Evolutionary conservation across 2,113 vertebrate genomes (phyloP).

Genomic region (Centropus bengalensis): DNA sequence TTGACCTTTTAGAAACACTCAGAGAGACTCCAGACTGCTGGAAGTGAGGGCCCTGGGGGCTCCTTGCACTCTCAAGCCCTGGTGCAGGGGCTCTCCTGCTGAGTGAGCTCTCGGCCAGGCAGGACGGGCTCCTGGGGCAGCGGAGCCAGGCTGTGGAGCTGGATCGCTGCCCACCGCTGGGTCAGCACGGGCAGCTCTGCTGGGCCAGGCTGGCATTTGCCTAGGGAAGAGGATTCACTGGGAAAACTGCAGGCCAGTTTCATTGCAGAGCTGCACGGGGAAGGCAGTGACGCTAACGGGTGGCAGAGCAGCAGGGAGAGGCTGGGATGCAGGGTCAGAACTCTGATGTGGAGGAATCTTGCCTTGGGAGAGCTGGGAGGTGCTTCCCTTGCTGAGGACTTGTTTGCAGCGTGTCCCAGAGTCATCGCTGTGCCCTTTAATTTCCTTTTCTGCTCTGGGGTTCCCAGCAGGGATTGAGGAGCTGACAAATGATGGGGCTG

Average conservation of each 20-base stretch:
- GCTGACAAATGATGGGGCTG: accelerated
- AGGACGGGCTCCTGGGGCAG: background rate
- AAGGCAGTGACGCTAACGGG: accelerated
- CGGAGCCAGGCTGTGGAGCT: background rate
- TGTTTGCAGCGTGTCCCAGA: accelerated
- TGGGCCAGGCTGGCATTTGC: background rate
- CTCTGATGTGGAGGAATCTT: background rate
- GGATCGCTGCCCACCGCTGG: background rate
- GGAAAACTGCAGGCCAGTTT: background rate
- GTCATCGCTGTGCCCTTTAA: accelerated
- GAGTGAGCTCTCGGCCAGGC: background rate
- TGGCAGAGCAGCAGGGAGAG: background rate
- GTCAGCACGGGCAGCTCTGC: background rate
- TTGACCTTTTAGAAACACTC: slow-evolving; percentile 38
- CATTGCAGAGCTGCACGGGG: accelerated
- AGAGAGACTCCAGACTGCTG: background rate
- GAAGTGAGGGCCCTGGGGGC: background rate
- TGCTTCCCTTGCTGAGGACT: accelerated
- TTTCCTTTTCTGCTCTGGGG: background rate
- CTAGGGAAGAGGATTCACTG: accelerated
- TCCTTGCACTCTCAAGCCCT: background rate
- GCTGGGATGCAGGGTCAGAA: background rate
- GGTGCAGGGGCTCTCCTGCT: background rate
- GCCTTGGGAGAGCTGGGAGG: background rate
- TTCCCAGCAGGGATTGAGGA: background rate